phyloP scores from a whole-genome alignment of 2,113 vertebrate genomes.

The Lota lota region DNA sequence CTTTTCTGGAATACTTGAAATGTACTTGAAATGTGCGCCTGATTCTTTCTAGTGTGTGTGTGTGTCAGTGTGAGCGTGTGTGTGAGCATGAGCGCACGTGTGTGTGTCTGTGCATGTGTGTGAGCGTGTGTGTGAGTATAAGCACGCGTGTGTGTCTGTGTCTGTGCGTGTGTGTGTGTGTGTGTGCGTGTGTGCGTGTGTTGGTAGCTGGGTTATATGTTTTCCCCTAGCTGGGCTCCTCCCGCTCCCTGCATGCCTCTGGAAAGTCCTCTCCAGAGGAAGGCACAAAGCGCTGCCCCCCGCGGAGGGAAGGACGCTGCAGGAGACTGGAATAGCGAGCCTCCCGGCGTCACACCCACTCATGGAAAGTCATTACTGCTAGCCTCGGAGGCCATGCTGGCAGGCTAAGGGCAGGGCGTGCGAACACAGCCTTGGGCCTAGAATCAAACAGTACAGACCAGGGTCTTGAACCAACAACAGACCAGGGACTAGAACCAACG shows the following conservation, averaged over 20 bases:
- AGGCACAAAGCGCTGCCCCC: constrained; percentile 44
- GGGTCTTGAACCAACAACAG: neutral
- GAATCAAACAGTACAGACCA: constrained; percentile 5
- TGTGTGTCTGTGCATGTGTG: too few relatives aligned
- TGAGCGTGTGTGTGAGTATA: too few relatives aligned
- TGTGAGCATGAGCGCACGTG: too few relatives aligned
- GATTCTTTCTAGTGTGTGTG: too few relatives aligned
- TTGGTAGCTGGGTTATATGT: neutral
- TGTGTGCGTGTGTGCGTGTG: too few relatives aligned
- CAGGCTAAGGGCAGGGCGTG: constrained; percentile 50
- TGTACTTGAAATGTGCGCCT: too few relatives aligned
- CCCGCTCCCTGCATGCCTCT: constrained; percentile 20
- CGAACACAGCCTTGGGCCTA: constrained; percentile 12
- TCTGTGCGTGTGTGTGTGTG: too few relatives aligned
- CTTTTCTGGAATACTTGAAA: too few relatives aligned
- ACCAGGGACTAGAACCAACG: neutral
- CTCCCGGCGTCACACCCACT: constrained; percentile 33
- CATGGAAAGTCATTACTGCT: constrained; percentile 58
- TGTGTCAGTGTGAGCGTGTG: too few relatives aligned
- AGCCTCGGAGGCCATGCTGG: constrained; percentile 23
- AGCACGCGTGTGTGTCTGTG: too few relatives aligned
- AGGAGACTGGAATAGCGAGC: constrained; percentile 44
- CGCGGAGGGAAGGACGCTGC: constrained; percentile 41
- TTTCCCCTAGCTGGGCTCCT: constrained; percentile 25
- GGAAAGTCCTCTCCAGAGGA: constrained; percentile 52